Base-by-base conservation (phyloP, 1,140 invertebrate species). In the Drosophila bocki region DNA sequence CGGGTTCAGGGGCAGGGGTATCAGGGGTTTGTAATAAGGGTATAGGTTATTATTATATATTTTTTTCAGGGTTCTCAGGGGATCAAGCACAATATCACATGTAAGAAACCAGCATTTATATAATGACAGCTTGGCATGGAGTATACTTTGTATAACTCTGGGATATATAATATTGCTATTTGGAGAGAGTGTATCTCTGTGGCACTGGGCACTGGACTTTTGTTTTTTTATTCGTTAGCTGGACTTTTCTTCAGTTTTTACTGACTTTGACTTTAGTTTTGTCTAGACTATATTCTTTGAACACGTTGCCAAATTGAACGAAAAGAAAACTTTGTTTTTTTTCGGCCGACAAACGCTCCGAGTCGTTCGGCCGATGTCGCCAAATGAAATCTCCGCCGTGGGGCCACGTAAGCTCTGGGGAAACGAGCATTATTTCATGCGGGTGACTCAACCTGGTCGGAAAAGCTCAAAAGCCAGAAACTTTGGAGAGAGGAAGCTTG, bases 161-260 rank as follows among this genome's bases (percentile, higher is more conserved):
- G 19, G 1, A 26, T 65, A 32, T 41, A 41, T 19, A 33, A 41
- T 19, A 33, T 57, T 51, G 9, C 19, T 9, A 22, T 50, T 12
- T 22, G 3, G 15, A 42, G 51, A 72, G 44, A 58, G 22, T 35
- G 37, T 48, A 37, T 72, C 44, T 72, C 53, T 72, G 53, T 44
- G 65, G 35, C 75, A 82, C 80, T 75, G 80, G 59, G 69, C 80
- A 82, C 80, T 82, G 50, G 48, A 57, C 45, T 75, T n/a, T n/a
- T n/a, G n/a, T n/a, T n/a, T n/a, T n/a, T n/a, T n/a, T n/a, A n/a
- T n/a, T n/a, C n/a, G n/a, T n/a, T n/a, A n/a, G n/a, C n/a, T n/a
- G 22, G 53, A 56, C 37, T 58, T 57, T 41, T 29, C 39, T 59
- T 35, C 50, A 33, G n/a, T 19, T 17, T 17, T 17, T 12, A 12